Percentiles rank a stretch among this genome's conserved stretches.
Evolutionary conservation across 2,888 invertebrate genomes (phyloP).

Genomic region (Magallana nippona): DNA sequence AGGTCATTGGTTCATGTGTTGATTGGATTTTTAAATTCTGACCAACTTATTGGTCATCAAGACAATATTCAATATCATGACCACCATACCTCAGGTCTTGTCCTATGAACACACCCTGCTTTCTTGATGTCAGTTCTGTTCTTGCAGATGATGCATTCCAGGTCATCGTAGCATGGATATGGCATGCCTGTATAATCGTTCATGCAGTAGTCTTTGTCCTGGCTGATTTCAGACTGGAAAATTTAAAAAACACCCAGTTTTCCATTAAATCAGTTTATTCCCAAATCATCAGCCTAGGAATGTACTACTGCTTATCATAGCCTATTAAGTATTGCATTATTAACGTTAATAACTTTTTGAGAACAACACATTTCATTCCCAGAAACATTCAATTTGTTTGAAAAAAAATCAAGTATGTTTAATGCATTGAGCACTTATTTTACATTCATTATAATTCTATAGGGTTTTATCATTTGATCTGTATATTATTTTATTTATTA

Average conservation of each 20-base stretch:
- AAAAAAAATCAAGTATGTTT: too few species aligned
- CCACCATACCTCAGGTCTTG: conserved; percentile 60
- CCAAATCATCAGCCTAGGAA: neutral
- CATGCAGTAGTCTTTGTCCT: conserved; percentile 66
- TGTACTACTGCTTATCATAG: too few species aligned
- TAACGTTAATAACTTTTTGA: too few species aligned
- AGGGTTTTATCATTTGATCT: too few species aligned
- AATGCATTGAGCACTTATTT: too few species aligned
- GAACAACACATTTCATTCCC: too few species aligned
- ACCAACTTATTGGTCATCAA: conserved; percentile 53
- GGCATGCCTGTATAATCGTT: conserved; percentile 51
- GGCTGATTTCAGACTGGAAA: conserved; percentile 80
- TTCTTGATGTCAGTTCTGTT: conserved; percentile 82
- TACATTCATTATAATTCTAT: too few species aligned
- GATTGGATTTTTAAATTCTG: conserved; percentile 73
- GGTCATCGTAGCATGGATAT: conserved; percentile 88
- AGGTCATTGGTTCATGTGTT: conserved; percentile 65
- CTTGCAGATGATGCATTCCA: conserved; percentile 96
- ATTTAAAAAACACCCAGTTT: neutral
- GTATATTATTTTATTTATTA: neutral
- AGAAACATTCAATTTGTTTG: too few species aligned
- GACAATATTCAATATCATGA: too few species aligned
- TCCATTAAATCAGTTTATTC: neutral
- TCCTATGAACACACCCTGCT: conserved; percentile 69
- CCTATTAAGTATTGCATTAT: too few species aligned